phyloP scores from a whole-genome alignment of 2,113 vertebrate species.

The Mionectes macconnelli region DNA sequence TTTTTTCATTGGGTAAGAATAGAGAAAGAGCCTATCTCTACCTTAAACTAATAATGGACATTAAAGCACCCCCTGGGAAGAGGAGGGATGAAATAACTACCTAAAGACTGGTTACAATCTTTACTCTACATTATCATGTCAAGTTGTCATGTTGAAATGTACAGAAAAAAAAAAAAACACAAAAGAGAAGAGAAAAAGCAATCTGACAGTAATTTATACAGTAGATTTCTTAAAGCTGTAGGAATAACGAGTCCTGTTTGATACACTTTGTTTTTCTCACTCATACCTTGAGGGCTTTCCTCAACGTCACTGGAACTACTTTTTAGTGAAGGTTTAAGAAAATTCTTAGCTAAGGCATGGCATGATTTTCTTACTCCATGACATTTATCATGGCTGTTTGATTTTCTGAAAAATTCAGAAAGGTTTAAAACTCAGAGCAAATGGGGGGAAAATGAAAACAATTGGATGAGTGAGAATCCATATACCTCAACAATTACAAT shows the following conservation, averaged over 20 bases:
- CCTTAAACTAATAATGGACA: background rate
- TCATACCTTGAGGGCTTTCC: background rate
- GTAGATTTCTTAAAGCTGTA: background rate
- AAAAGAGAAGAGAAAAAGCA: background rate
- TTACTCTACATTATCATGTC: background rate
- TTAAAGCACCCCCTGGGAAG: background rate
- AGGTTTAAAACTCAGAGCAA: background rate
- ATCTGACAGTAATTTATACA: slow-evolving; percentile 19
- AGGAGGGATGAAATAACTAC: background rate
- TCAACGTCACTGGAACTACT: background rate
- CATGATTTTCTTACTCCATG: background rate
- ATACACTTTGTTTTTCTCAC: background rate
- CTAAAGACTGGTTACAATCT: background rate
- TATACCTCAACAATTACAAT: background rate
- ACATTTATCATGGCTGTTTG: background rate
- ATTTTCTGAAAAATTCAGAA: background rate
- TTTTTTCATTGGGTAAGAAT: background rate
- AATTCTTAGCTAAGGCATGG: background rate
- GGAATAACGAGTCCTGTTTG: background rate
- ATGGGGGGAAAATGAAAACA: fast-evolving
- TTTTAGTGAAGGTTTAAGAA: background rate
- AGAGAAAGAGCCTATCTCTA: background rate
- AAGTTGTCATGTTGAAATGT: background rate
- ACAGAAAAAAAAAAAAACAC: background rate
- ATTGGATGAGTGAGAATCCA: background rate